Evolutionary conservation across 2,797 vertebrate genomes (phyloP), one percentile per base, ranked within the genome.

Genomic region (Graptemys geographica): DNA sequence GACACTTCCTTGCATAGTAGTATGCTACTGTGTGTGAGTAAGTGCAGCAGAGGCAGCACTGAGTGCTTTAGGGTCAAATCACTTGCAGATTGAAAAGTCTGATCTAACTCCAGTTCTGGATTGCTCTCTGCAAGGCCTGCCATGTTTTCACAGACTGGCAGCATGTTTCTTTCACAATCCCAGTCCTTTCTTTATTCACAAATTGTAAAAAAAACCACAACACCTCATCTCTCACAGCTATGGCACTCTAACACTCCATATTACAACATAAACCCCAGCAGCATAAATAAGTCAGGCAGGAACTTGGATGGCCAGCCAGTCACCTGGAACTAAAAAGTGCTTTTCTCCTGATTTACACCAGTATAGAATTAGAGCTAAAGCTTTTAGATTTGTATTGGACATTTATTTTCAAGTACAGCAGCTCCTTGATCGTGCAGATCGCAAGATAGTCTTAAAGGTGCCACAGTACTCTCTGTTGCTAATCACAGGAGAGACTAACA

Each of bases 341-440:
- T 59, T 69, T 65, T 82, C 72, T n/a, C 44, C 59, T 37, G 12
- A n/a, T 72, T 92, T 87, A 86, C 6, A 85, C 18, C 18, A 53
- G 8, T 6, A 52, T 47, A 0, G 0, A 76, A 86, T 3, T 37
- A 84, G 81, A 80, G 47, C 15, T 55, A 21, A 44, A 84, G 31
- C 49, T 83, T 62, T 86, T 55, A 28, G 37, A 90, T 81, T 18
- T 59, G 57, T 33, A 6, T 80, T 31, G 6, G 4, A 85, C 8
- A 15, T 4, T 62, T 91, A 23, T 2, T 78, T 91, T 87, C 5
- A 47, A 52, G 21, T 37, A n/a, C 2, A 87, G 37, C 25, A 76
- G 21, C 57, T 62, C 74, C 37, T 16, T 65, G 52, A 52, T 13
- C 76, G 27, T 8, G 25, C 44, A 18, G 44, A 16, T 5, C 11